Evolutionary conservation across 2,113 vertebrate species (phyloP), one percentile per base, ranked within the genome.

Genomic region (Buteo buteo): DNA sequence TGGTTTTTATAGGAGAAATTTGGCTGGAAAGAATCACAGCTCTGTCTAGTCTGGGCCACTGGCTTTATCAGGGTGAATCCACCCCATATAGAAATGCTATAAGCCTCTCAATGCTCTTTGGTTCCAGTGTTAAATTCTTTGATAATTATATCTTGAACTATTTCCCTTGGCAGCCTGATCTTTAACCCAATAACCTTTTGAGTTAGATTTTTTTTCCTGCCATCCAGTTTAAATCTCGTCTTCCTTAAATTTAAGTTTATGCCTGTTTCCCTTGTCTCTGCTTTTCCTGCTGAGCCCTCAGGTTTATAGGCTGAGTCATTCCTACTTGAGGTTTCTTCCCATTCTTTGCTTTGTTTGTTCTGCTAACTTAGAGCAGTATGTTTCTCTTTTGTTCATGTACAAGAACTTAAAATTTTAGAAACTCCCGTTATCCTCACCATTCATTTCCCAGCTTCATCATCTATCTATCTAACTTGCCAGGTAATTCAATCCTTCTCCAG

Each of bases 301-400:
- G 79, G 73, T 94, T 94, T 96, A 82, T 15, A 42, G 66, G 34
- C 38, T 93, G 47, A 87, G 31, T 94, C 32, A 87, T 88, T 95
- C 16, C 38, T 77, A 13, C 24, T 59, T 91, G 87, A 88, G 62
- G 22, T 91, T 96, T 89, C 49, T 72, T 62, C 25, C 44, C 16
- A 38, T 84, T 95, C 40, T 93, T 97, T 85, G 13, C 74, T 92
- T 76, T 88, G 9, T 66, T 91, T 94, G 49, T 83, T 88, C 78
- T 83, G 58, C 42, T 91, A 89, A 91, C 57, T 95, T 94, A 85
- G 36, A 94, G 61, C 70, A 92, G 18, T 29, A n/a, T 70, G 25
- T 69, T 92, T 80, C 58, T 66, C 14, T 62, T 87, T 91, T 31
- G 31, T 58, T 93, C 1, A 1, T 29, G 16, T 55, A 72, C 9